Evolutionary conservation across 2,113 vertebrate genomes (phyloP).

Genomic region (Peucedramus taeniatus): DNA sequence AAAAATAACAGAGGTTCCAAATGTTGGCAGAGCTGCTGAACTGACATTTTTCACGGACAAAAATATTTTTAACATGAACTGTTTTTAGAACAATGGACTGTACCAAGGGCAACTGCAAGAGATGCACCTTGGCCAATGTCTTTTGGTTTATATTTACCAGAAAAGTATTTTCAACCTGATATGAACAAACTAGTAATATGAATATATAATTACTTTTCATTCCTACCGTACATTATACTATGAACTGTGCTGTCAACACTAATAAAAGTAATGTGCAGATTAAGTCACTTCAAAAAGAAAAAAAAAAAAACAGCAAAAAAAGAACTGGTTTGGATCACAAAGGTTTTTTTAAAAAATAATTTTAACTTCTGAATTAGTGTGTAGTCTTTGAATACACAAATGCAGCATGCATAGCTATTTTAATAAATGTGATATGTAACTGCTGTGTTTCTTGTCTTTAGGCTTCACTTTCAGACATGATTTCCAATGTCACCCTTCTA

Average conservation of each 20-base stretch:
- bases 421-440: not conserved
- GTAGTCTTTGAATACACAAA: not conserved
- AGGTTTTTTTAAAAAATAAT: rapidly evolving
- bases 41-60: slow-evolving; percentile 31
- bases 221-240: not conserved
- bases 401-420: not conserved
- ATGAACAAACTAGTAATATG: not conserved
- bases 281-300: not conserved
- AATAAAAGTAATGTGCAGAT: not conserved
- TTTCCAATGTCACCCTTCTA: slow-evolving; percentile 4
- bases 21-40: slow-evolving; percentile 16
- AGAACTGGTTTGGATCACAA: not conserved
- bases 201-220: slow-evolving; percentile 5
- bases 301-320: not conserved
- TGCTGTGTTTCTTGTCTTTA: not conserved
- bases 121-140: not conserved
- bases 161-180: not conserved
- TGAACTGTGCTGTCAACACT: not conserved
- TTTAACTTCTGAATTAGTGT: not conserved
- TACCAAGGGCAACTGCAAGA: slow-evolving; percentile 54
- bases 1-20: not conserved
- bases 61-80: slow-evolving; percentile 41
- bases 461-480: not conserved
- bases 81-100: slow-evolving; percentile 56
- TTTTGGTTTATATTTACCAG: slow-evolving; percentile 46